phyloP scores from a whole-genome alignment of 2,113 vertebrate species.

The Puffinus mauretanicus region DNA sequence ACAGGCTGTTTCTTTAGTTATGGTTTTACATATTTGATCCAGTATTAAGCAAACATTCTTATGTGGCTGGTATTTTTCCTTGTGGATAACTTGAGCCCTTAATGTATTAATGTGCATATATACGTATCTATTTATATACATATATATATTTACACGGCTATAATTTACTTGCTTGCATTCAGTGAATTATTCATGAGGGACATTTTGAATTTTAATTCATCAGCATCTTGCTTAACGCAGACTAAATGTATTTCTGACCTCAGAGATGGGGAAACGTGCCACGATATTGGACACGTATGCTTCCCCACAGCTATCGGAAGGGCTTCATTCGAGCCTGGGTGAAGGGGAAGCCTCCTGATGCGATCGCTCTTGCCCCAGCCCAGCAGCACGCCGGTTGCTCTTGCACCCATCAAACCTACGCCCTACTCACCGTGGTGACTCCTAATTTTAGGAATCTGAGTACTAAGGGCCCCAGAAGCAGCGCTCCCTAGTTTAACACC shows the following conservation, averaged over 20 bases:
- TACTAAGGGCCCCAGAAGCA: not conserved
- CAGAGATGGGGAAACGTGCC: fast-evolving
- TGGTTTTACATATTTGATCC: not conserved
- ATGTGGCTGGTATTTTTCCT: not conserved
- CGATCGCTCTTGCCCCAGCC: fast-evolving
- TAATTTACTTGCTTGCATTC: not conserved
- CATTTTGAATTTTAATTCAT: slow-evolving; percentile 1
- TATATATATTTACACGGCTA: not conserved
- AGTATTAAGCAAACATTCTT: not conserved
- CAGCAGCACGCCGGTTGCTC: fast-evolving
- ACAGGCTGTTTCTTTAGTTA: not conserved
- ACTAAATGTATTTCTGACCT: not conserved
- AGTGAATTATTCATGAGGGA: slow-evolving; percentile 37
- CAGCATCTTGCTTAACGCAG: not conserved
- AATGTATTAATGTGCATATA: not conserved
- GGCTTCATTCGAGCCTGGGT: not conserved
- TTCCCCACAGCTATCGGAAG: fast-evolving
- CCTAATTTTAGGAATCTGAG: not conserved
- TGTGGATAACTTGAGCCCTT: not conserved
- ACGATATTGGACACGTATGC: fast-evolving
- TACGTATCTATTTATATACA: not conserved
- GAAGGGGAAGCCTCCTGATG: fast-evolving
- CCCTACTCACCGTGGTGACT: fast-evolving
- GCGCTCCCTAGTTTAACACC: not conserved
- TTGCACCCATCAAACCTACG: fast-evolving